phyloP scores from a whole-genome alignment of 1,140 invertebrate genomes.

The Anoplophora glabripennis region DNA sequence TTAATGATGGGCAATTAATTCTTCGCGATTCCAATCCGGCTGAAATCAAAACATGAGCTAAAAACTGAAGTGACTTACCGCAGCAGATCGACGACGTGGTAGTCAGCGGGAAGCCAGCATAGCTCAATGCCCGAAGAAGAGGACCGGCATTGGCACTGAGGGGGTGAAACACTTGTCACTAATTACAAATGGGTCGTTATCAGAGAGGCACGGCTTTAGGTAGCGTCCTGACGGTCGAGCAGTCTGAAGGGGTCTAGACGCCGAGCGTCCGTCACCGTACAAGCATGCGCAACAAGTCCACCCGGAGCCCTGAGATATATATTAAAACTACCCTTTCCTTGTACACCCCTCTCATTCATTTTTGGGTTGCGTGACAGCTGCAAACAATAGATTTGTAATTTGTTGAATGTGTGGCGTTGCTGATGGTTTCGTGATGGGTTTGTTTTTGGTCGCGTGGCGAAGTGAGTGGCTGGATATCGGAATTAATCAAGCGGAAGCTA shows the following conservation, averaged over 20 bases:
- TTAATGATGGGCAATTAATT: not conserved
- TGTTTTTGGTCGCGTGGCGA: too few relatives aligned
- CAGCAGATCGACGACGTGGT: too few relatives aligned
- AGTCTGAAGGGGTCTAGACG: conserved; percentile 10
- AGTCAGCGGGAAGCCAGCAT: not conserved
- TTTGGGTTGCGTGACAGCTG: too few relatives aligned
- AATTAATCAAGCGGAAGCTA: too few relatives aligned
- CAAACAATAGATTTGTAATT: too few relatives aligned
- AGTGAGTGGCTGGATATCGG: too few relatives aligned
- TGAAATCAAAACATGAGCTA: not conserved
- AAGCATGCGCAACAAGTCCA: conserved; percentile 14
- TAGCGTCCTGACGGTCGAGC: conserved; percentile 8
- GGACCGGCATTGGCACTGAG: not conserved
- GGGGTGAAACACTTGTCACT: not conserved
- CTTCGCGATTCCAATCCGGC: not conserved
- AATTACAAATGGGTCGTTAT: conserved; percentile 15
- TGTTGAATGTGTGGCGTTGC: too few relatives aligned
- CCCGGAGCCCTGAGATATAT: not conserved
- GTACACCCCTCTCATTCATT: too few relatives aligned
- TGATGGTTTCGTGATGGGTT: too few relatives aligned
- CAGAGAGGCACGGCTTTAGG: not conserved
- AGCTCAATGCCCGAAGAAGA: not conserved
- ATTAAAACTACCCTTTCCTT: too few relatives aligned
- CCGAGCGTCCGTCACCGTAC: not conserved
- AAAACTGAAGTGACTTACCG: conserved; percentile 3